A percentile compares a stretch with the other conserved stretches of the same genome.
Conservation (phyloP, 2,797 vertebrate genomes). For the Pogoniulus pusillus region DNA sequence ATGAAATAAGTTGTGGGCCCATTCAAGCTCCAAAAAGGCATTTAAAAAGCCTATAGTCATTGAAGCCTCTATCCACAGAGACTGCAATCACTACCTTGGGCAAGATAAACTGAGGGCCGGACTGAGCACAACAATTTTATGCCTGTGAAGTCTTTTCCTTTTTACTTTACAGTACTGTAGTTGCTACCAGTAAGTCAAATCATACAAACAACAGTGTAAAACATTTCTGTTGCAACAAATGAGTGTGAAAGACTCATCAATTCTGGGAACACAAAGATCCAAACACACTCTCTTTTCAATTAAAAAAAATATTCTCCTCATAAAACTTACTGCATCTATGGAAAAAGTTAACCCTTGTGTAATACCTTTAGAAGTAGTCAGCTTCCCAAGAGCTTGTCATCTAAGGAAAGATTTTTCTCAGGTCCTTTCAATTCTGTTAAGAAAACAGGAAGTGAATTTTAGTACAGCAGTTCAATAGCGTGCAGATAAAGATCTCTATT, state of each 20-base stretch:
- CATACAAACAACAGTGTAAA: accelerated
- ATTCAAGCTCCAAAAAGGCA: neutral
- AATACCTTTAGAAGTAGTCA: neutral
- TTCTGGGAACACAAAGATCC: neutral
- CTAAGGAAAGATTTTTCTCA: conserved; percentile 29
- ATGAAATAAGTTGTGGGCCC: neutral
- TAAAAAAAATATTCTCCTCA: neutral
- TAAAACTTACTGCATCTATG: neutral
- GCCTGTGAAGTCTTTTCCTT: neutral
- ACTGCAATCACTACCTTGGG: neutral
- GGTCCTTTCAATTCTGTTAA: conserved; percentile 28
- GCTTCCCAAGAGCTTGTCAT: conserved; percentile 22
- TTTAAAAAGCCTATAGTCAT: neutral
- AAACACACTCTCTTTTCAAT: neutral
- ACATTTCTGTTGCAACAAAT: neutral
- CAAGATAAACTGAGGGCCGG: accelerated
- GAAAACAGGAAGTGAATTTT: conserved; percentile 55
- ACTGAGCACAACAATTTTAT: neutral
- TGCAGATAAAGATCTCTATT: neutral
- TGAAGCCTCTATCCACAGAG: neutral
- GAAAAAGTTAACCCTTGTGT: neutral
- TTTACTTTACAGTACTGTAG: neutral
- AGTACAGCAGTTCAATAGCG: conserved; percentile 14
- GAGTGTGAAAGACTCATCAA: neutral
- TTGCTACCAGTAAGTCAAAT: neutral